Evolutionary conservation across 2,113 vertebrate species (phyloP).

Genomic region (Odontesthes bonariensis): DNA sequence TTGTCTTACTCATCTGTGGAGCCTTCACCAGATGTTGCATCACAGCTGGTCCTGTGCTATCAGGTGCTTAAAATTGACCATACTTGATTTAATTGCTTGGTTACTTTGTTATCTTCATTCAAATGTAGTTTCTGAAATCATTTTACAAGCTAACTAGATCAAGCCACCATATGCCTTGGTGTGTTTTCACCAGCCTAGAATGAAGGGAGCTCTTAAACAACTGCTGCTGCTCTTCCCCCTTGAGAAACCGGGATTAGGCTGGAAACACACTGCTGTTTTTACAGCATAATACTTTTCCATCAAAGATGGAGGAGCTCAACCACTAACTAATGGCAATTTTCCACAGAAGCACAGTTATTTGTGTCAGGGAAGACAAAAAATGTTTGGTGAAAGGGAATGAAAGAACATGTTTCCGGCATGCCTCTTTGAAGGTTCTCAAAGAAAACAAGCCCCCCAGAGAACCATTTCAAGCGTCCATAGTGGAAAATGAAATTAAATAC

Average conservation of each 20-base stretch:
- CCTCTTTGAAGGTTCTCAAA: conserved; percentile 54
- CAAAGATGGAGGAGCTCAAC: conserved; percentile 52
- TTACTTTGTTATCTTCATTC: conserved; percentile 78
- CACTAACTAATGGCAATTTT: conserved; percentile 65
- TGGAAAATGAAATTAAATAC: conserved; percentile 58
- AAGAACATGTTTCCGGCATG: conserved; percentile 42
- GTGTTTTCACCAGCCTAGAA: conserved; percentile 60
- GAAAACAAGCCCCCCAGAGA: conserved; percentile 52
- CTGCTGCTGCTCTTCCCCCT: conserved; percentile 64
- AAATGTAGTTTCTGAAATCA: conserved; percentile 73
- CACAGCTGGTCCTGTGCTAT: conserved; percentile 72
- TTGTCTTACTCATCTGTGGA: conserved; percentile 17
- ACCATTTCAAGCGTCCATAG: conserved; percentile 39
- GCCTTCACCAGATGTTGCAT: conserved; percentile 73
- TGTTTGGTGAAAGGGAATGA: conserved; percentile 8
- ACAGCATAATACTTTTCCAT: conserved; percentile 64
- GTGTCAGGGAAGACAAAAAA: conserved; percentile 44
- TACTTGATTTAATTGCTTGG: conserved; percentile 72
- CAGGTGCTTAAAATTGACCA: conserved; percentile 77
- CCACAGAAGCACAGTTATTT: conserved; percentile 46
- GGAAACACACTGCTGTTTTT: conserved; percentile 64
- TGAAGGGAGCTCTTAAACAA: conserved; percentile 74
- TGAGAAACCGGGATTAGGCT: conserved; percentile 51
- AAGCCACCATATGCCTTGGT: conserved; percentile 77
- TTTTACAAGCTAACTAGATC: conserved; percentile 80